Conservation (phyloP, 2,888 invertebrate species). For the Esperia sulphurella region DNA sequence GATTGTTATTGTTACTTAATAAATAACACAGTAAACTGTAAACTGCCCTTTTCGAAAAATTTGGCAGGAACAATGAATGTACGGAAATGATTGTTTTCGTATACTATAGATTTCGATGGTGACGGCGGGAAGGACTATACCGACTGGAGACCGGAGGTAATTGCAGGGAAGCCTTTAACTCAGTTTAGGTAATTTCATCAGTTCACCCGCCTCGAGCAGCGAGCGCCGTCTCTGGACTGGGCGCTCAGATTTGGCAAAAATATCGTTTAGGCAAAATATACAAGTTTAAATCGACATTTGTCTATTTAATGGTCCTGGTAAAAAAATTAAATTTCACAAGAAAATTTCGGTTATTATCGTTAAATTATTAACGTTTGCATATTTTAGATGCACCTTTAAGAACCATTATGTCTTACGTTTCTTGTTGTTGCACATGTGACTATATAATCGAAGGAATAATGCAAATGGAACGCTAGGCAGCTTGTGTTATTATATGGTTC, state of each 20-base stretch:
- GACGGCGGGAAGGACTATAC: neutral
- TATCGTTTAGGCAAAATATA: neutral
- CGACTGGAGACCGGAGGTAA: conserved; percentile 22
- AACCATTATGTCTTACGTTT: no score
- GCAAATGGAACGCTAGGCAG: no score
- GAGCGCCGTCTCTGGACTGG: neutral
- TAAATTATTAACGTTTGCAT: no score
- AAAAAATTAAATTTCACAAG: no score
- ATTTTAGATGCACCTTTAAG: no score
- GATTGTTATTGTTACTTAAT: neutral
- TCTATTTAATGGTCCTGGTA: no score
- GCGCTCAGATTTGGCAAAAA: neutral
- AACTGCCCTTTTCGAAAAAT: neutral
- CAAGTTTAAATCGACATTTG: neutral
- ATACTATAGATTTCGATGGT: neutral
- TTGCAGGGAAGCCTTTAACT: conserved; percentile 36
- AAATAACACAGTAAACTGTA: neutral
- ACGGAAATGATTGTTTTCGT: neutral
- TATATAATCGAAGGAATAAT: no score
- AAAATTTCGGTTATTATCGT: no score
- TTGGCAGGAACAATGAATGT: neutral
- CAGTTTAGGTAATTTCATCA: conserved; percentile 50
- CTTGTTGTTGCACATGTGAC: no score
- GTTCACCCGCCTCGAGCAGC: conserved; percentile 21
- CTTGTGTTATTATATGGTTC: no score